A percentile compares a stretch with the other conserved stretches of the same genome.
phyloP scores from a whole-genome alignment of 2,888 invertebrate genomes.

The Caenorhabditis wallacei region DNA sequence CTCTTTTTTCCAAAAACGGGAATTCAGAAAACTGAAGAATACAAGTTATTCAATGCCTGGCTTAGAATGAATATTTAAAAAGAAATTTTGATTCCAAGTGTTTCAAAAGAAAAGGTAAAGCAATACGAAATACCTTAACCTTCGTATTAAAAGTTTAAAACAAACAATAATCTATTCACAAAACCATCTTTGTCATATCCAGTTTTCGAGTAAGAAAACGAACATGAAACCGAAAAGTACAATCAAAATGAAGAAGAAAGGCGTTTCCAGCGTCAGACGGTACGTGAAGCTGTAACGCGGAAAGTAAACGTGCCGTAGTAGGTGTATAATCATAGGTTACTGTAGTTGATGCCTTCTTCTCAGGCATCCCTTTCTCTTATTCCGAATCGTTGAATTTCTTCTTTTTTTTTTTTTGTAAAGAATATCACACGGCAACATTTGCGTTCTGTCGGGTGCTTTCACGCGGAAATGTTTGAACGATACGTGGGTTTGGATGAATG shows the following conservation, averaged over 20 bases:
- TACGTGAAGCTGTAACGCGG: conserved; percentile 62
- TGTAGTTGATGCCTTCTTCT: conserved; percentile 41
- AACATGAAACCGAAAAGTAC: conserved; percentile 34
- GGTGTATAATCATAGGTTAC: conserved; percentile 57
- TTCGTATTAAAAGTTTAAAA: neutral
- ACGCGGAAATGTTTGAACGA: conserved; percentile 27
- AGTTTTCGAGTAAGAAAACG: conserved; percentile 1
- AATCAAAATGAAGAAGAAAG: conserved; percentile 24
- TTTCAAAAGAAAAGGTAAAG: too few species aligned
- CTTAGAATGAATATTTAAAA: too few species aligned
- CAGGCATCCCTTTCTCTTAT: conserved; percentile 18
- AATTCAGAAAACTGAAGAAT: neutral
- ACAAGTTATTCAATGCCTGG: too few species aligned
- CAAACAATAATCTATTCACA: neutral
- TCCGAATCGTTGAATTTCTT: conserved; percentile 38
- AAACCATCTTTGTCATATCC: neutral
- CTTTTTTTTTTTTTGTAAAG: conserved; percentile 1
- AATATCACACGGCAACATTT: conserved; percentile 25
- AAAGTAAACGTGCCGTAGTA: conserved; percentile 60
- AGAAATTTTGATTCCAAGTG: neutral
- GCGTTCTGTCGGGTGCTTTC: conserved; percentile 13
- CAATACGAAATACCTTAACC: neutral
- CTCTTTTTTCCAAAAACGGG: neutral
- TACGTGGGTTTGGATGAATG: conserved; percentile 3
- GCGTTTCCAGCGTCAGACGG: conserved; percentile 35